Evolutionary conservation across 2,797 vertebrate genomes (phyloP).

Genomic region (Taenioides sp.): DNA sequence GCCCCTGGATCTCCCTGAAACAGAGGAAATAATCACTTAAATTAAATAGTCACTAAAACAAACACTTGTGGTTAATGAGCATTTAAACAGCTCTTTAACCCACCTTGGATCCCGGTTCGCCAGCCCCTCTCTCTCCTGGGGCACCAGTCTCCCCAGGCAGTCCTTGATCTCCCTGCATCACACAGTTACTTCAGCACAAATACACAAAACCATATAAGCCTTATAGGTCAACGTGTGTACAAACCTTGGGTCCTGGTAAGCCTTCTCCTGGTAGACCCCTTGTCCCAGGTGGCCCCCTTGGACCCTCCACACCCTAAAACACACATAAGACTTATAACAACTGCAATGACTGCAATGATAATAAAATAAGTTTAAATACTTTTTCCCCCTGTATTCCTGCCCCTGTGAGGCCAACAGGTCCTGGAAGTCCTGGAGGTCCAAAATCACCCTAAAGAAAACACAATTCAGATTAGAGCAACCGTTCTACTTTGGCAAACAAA

Average conservation of each 20-base stretch:
- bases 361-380: slow-evolving; percentile 47
- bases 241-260: slow-evolving; percentile 84
- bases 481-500: too few species aligned
- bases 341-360: neutral
- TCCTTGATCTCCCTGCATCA: slow-evolving; percentile 81
- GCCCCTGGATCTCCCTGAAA: slow-evolving; percentile 85
- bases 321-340: neutral
- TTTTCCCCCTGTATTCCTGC: slow-evolving; percentile 85
- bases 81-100: slow-evolving; percentile 8
- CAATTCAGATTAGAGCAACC: slow-evolving; percentile 5
- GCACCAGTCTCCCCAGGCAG: slow-evolving; percentile 82
- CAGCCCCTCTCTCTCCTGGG: slow-evolving; percentile 82
- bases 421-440: slow-evolving; percentile 82
- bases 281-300: slow-evolving; percentile 79
- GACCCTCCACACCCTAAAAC: slow-evolving; percentile 83
- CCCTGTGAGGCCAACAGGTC: slow-evolving; percentile 79
- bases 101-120: slow-evolving; percentile 85
- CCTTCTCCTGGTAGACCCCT: slow-evolving; percentile 84
- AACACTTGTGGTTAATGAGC: neutral
- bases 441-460: slow-evolving; percentile 77
- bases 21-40: slow-evolving; percentile 5
- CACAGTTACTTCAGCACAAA: neutral
- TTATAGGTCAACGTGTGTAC: neutral
- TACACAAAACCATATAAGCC: neutral
- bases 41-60: neutral